phyloP scores from a whole-genome alignment of 2,113 vertebrate genomes.

The Hystrix brachyura region DNA sequence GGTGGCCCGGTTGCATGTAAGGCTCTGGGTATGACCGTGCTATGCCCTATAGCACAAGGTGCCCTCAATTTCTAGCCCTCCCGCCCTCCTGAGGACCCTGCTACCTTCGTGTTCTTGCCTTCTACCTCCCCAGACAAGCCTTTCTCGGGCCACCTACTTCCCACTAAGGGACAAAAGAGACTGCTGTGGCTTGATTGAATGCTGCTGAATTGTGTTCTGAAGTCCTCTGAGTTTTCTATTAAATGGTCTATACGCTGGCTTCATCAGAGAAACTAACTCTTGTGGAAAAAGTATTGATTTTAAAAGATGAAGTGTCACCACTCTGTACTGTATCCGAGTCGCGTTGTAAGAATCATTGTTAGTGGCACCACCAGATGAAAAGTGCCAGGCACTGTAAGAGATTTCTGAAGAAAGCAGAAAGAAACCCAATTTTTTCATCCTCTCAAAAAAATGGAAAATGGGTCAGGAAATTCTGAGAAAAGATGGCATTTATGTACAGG shows the following conservation, averaged over 20 bases:
- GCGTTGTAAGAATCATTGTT: neutral
- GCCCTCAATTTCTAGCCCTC: neutral
- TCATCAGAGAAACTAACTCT: slow-evolving; percentile 65
- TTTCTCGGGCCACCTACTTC: neutral
- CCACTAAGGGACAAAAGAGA: neutral
- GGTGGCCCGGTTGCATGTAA: neutral
- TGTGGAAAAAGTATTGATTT: slow-evolving; percentile 52
- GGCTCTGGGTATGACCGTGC: no score
- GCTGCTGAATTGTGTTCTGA: slow-evolving; percentile 14
- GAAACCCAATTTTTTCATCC: slow-evolving; percentile 41
- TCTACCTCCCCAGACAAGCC: neutral
- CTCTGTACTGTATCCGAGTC: slow-evolving; percentile 10
- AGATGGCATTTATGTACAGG: neutral
- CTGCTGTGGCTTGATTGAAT: neutral
- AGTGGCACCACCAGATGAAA: slow-evolving; percentile 40
- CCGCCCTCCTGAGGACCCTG: rapidly evolving
- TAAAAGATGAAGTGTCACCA: slow-evolving; percentile 17
- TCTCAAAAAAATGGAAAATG: slow-evolving; percentile 50
- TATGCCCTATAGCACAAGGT: rapidly evolving
- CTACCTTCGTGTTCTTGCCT: neutral
- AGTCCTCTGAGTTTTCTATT: slow-evolving; percentile 67
- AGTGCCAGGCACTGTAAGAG: slow-evolving; percentile 37
- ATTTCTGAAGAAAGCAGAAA: slow-evolving; percentile 65
- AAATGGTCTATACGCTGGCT: slow-evolving; percentile 48
- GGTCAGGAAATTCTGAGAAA: slow-evolving; percentile 66